Evolutionary conservation across 1,140 invertebrate species (phyloP), one percentile per base, ranked within the genome.

Genomic region (Theocolax elegans): DNA sequence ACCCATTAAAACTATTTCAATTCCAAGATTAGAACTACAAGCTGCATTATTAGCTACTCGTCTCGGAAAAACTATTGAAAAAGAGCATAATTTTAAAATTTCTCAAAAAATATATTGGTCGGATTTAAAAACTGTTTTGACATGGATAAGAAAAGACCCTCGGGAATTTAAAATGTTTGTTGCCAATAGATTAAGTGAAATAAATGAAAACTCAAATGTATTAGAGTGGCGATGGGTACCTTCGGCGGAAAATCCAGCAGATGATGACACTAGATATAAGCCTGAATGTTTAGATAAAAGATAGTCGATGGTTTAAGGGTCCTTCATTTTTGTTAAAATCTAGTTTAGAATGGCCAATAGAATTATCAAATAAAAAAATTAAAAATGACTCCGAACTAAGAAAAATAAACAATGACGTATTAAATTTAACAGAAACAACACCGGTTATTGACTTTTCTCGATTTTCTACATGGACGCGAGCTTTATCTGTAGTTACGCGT

Each of bases 201-300:
- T 86, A 21, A 69, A 76, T 21, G 62, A 63, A 17, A 51, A 67
- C 19, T 66, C 76, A 12, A 38, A 67, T 12, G 23, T 46, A 2
- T 35, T 58, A 13, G 66, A 82, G 23, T 88, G 86, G 87, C 17
- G 42, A 29, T 81, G 88, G 72, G 78, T 87, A 1, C 42, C 60
- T 85, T 42, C 83, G n/a, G n/a, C n/a, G n/a, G n/a, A n/a, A n/a
- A n/a, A n/a, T n/a, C n/a, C n/a, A n/a, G n/a, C n/a, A n/a, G 86
- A 88, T 21, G 49, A 51, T 51, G 21, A 2, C 3, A 51, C 49
- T 17, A 9, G 49, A 10, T 17, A 7, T 3, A 4, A 8, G 9
- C n/a, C 17, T 15, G 6, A 51, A 25, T 17, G 17, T 21, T 21
- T 51, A 17, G 4, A 23, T 7, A 27, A 8, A 19, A 19, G 49